phyloP scores from a whole-genome alignment of 2,797 vertebrate species.

The Peromyscus aztecus region DNA sequence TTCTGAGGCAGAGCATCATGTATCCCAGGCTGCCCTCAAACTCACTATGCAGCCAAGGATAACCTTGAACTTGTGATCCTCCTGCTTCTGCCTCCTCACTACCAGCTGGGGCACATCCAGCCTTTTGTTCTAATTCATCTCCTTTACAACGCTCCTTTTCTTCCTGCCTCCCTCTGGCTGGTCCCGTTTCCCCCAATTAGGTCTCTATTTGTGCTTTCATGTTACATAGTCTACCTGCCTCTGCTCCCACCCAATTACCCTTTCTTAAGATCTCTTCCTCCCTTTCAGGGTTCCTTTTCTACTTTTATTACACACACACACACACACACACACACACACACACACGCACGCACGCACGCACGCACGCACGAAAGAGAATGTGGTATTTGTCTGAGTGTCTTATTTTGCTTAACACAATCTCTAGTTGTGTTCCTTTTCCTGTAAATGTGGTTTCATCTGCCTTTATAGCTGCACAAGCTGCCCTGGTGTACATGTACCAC shows the following conservation, averaged over 20 bases:
- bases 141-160: no score
- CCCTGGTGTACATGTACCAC: not conserved
- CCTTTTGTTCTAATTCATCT: not conserved
- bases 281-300: not conserved
- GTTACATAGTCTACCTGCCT: not conserved
- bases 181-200: not conserved
- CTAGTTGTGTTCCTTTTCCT: not conserved
- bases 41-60: not conserved
- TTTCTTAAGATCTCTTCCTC: not conserved
- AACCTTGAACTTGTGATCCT: not conserved
- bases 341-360: not conserved
- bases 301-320: not conserved
- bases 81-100: not conserved
- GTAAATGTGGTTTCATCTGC: not conserved
- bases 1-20: no score
- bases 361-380: not conserved
- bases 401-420: not conserved
- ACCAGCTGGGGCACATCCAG: not conserved
- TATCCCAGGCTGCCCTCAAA: no score
- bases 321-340: no score
- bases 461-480: not conserved
- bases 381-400: not conserved
- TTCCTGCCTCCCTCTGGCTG: not conserved
- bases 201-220: not conserved
- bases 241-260: no score